Evolutionary conservation across 2,888 invertebrate species (phyloP).

Genomic region (Amphipyra tragopoginis): DNA sequence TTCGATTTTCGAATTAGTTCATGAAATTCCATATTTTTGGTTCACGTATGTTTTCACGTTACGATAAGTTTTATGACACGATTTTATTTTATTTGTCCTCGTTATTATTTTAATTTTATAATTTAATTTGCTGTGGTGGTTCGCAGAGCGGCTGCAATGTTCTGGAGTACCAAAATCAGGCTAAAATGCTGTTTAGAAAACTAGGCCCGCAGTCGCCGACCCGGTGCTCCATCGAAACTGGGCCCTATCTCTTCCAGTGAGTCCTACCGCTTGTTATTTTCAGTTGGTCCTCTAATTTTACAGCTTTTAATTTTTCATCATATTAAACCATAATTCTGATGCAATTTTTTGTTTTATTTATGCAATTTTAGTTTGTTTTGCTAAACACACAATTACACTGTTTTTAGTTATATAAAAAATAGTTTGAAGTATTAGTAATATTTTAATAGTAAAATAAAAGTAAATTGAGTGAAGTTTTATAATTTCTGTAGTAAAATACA

Average conservation of each 20-base stretch:
- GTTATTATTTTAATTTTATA: conserved; percentile 63
- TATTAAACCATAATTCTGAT: conserved; percentile 17
- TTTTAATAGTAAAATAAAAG: too few species aligned
- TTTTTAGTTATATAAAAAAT: neutral
- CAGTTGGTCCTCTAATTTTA: conserved; percentile 59
- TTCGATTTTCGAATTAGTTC: conserved; percentile 12
- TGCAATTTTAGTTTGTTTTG: conserved; percentile 21
- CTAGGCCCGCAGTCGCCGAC: conserved; percentile 96
- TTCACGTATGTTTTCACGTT: conserved; percentile 49
- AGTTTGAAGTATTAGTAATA: too few species aligned
- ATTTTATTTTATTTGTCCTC: conserved; percentile 63
- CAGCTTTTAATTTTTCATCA: conserved; percentile 37
- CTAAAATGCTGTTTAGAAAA: conserved; percentile 99
- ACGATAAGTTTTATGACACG: conserved; percentile 38
- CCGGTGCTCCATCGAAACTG: conserved; percentile 98
- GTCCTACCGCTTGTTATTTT: conserved; percentile 83
- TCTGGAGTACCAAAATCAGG: conserved; percentile 99
- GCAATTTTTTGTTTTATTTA: conserved; percentile 24
- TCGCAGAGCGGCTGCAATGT: conserved; percentile 97
- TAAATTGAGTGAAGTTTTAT: too few species aligned
- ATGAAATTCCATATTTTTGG: conserved; percentile 16
- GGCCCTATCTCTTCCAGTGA: conserved; percentile 99
- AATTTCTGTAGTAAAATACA: too few species aligned
- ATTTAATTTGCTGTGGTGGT: conserved; percentile 82
- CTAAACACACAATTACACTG: conserved; percentile 5